Evolutionary conservation across 2,797 vertebrate species (phyloP), one percentile per base, ranked within the genome.

Genomic region (Semaprochilodus insignis): DNA sequence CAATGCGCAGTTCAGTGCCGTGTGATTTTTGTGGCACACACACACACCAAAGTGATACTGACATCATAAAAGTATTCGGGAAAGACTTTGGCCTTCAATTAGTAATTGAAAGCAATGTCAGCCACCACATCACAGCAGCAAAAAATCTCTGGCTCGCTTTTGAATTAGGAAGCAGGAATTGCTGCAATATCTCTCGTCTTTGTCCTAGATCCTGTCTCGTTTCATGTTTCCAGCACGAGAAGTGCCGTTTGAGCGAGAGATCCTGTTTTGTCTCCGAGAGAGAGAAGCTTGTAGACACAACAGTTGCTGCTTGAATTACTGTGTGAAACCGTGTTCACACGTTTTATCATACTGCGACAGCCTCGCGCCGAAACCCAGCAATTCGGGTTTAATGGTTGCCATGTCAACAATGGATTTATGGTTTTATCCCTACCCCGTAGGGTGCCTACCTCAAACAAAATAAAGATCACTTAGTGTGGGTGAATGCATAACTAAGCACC

Each of bases 391-490:
- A 91, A 89, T 91, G 87, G 89, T 89, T 91, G 85, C 86, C 91
- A 94, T 93, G 91, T 93, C 89, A 93, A 93, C 89, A 89, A 81
- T 91, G 84, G 87, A 90, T 90, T 90, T 89, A 88, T 88, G 79
- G 67, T 88, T 91, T 92, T 85, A 90, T 87, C 87, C 88, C 81
- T 90, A 84, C 90, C 88, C 88, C 82, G 85, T 88, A 81, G 87
- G 83, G 91, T 82, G 77, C 78, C 66, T 77, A 78, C 88, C 76
- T 92, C 81, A 85, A 88, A 91, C 88, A 90, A 93, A 91, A 94
- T 88, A 93, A 88, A 88, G 77, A 91, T 91, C 81, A 89, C 88
- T 91, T 92, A 90, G 88, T 91, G 85, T 82, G 88, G 72, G 88
- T 88, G 88, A 91, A 92, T 91, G 88, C 89, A 90, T 91, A 91